Conservation (phyloP, 2,888 invertebrate genomes). For the Perizoma flavofasciatum region DNA sequence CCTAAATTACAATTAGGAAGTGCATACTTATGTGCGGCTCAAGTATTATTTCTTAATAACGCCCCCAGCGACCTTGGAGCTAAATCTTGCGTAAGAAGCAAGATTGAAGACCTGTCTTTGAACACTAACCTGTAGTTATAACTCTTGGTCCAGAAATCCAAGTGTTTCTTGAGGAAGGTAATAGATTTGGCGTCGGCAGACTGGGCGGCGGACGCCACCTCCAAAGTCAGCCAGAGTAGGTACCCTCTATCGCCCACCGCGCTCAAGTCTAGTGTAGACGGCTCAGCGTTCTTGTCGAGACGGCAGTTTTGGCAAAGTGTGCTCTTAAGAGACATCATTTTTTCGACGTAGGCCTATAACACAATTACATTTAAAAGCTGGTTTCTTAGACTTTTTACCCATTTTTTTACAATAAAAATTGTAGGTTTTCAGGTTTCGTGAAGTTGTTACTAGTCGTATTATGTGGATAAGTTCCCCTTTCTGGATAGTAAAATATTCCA, state of each 20-base stretch:
- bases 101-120: neutral
- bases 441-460: too few relatives aligned
- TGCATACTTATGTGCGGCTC: too few relatives aligned
- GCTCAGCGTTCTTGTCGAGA: slow-evolving; percentile 87
- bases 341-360: slow-evolving; percentile 87
- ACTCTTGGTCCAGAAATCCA: slow-evolving; percentile 90
- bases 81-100: too few relatives aligned
- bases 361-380: neutral
- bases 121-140: slow-evolving; percentile 86
- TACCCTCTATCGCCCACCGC: slow-evolving; percentile 91
- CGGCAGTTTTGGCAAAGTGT: slow-evolving; percentile 79
- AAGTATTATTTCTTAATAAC: too few relatives aligned
- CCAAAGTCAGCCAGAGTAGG: slow-evolving; percentile 89
- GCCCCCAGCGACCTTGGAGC: too few relatives aligned
- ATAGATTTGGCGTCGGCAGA: slow-evolving; percentile 86
- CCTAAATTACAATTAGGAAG: too few relatives aligned
- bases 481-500: too few relatives aligned
- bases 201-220: slow-evolving; percentile 89
- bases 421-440: too few relatives aligned
- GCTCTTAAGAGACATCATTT: slow-evolving; percentile 89
- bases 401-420: too few relatives aligned
- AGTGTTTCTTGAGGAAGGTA: slow-evolving; percentile 89
- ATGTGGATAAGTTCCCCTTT: too few relatives aligned
- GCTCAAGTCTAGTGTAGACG: slow-evolving; percentile 87
- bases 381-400: too few relatives aligned